Evolutionary conservation across 92 coral and sea anemone species (phyloP), one percentile per base, ranked within the genome.

Genomic region (Heliopora coerulea): DNA sequence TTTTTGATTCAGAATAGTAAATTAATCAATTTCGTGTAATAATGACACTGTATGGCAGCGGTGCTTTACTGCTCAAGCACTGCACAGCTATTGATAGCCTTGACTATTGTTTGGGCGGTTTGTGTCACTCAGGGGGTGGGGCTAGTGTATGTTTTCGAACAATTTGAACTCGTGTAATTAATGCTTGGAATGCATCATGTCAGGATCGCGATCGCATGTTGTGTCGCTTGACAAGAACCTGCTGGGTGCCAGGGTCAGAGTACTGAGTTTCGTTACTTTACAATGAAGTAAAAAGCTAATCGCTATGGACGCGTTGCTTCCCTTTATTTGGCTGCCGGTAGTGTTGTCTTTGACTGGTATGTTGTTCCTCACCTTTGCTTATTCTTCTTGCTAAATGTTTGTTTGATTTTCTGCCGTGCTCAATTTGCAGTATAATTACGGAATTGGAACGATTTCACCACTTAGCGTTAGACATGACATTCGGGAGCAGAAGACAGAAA

Each of bases 391-490:
- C 63, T 73, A 80, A 65, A 67, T 86, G 91, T 87, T 93, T 93
- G 97, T 93, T 93, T 93, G 97, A 87, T 79, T 86, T 90, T 73
- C 73, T 73, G 68, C 89, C 86, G 74, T 83, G 88, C 89, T 78
- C 92, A 93, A 93, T 93, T 93, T 90, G 85, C 93, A 93, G 86
- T 87, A 86, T 89, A 89, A 93, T 93, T 89, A 87, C 84, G 68
- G 81, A 69, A 80, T 80, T 67, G 87, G 86, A 89, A 87, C 86
- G 88, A 87, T 93, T 89, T 93, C 96, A 91, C 89, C 97, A 93
- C 97, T 93, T 83, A 62, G 82, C 84, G 77, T 70, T 52, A 50
- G 77, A 70, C 77, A 70, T 70, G 77, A 70, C 77, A 70, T 70
- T 52, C 31, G 27, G 32, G 63, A 70, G 76, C 62, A 54, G 32